Conservation (phyloP, 2,113 vertebrate genomes). For the Myiagra hebetior region DNA sequence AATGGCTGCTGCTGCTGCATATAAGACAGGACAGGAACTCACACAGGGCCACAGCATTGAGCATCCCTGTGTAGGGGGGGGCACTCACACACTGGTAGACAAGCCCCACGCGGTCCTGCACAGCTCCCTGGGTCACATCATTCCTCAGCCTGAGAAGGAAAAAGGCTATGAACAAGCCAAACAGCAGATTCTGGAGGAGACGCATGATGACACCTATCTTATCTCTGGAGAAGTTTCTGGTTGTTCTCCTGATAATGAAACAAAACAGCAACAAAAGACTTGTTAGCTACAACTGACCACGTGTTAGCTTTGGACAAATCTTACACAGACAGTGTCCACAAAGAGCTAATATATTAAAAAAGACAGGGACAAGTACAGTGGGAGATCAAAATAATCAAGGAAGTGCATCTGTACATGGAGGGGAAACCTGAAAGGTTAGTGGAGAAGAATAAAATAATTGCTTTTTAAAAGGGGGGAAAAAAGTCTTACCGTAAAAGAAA, state of each 20-base stretch:
- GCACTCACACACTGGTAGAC: constrained; percentile 89
- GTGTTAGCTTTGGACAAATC: not conserved
- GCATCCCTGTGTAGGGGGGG: constrained; percentile 90
- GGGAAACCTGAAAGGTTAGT: not conserved
- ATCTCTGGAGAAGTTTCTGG: constrained; percentile 85
- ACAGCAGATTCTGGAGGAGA: constrained; percentile 89
- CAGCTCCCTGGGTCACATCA: constrained; percentile 81
- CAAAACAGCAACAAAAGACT: not conserved
- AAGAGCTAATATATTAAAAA: not conserved
- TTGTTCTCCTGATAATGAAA: constrained; percentile 77
- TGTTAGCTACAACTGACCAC: not conserved
- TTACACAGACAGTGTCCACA: not conserved
- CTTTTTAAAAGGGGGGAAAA: accelerated
- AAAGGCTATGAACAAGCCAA: constrained; percentile 86
- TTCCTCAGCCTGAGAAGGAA: constrained; percentile 81
- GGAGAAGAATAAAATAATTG: not conserved
- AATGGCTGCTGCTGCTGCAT: not conserved
- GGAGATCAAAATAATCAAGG: not conserved
- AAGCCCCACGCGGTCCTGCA: constrained; percentile 91
- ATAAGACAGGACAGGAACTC: constrained; percentile 64
- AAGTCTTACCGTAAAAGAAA: constrained; percentile 85
- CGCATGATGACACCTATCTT: constrained; percentile 88
- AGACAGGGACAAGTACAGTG: not conserved
- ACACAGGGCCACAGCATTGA: constrained; percentile 92
- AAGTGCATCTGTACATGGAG: not conserved